Percentiles rank a stretch among this genome's conserved stretches.
Evolutionary conservation across 2,888 invertebrate species (phyloP).

Genomic region (Ennomos fuscantarius): DNA sequence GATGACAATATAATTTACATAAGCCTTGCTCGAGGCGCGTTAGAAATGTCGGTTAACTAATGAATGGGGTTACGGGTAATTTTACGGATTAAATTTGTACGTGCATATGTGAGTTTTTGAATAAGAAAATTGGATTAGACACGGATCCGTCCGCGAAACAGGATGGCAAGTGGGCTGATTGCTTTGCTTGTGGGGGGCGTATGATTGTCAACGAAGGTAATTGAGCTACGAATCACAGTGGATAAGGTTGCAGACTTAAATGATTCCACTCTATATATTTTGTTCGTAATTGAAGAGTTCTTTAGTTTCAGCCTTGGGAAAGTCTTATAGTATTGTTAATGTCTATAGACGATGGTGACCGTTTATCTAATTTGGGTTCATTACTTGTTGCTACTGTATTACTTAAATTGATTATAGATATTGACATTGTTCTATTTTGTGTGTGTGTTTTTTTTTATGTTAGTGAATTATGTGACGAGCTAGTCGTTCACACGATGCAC

Average conservation of each 20-base stretch:
- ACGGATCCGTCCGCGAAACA: slow-evolving; percentile 19
- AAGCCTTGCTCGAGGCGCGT: slow-evolving; percentile 56
- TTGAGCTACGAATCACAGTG: too few species aligned
- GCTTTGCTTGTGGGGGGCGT: slow-evolving; percentile 11
- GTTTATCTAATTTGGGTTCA: too few species aligned
- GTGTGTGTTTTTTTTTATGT: too few species aligned
- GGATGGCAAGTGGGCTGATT: slow-evolving; percentile 19
- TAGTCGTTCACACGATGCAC: too few species aligned
- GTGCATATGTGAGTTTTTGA: slow-evolving; percentile 33
- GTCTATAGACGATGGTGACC: too few species aligned
- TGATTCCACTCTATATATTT: not conserved
- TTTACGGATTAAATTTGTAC: slow-evolving; percentile 38
- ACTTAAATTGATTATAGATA: too few species aligned
- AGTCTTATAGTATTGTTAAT: too few species aligned
- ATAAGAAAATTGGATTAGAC: slow-evolving; percentile 34
- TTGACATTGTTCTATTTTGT: too few species aligned
- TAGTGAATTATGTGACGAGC: too few species aligned
- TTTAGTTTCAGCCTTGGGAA: too few species aligned
- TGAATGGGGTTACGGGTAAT: slow-evolving; percentile 47
- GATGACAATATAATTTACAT: slow-evolving; percentile 72
- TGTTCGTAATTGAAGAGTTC: not conserved
- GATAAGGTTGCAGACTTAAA: too few species aligned
- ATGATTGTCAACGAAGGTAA: slow-evolving; percentile 6
- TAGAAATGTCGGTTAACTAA: slow-evolving; percentile 53
- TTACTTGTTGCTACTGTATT: too few species aligned